Base-by-base conservation (phyloP, 2,113 vertebrate species). In the Arvicanthis niloticus region DNA sequence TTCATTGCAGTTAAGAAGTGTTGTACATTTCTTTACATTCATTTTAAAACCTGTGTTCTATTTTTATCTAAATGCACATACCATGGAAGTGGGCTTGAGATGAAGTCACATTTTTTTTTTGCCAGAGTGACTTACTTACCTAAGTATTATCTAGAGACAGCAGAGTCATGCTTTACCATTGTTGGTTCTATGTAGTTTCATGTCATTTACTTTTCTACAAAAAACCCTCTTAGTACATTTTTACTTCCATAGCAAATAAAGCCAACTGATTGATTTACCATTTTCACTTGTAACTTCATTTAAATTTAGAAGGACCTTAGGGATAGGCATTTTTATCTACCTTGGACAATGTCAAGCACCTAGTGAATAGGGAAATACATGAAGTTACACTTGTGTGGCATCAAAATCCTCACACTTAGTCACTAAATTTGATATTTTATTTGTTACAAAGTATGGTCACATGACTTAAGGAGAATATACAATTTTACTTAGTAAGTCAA, bases 171-270 rank as follows among this genome's bases (percentile, higher is more conserved):
- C 29, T 45, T 94, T 24, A 91, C 7, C 40, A 40, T 3, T n/a
- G 72, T 96, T 95, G 95, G 70, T 67, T 94, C 56, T 24, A 81
- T 72, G 81, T 94, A 80, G 17, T 22, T 3, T 87, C 31, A 88
- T 22, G 81, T 10, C 16, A 80, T 3, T 56, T 87, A 76, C 40
- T 88, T 45, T n/a, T 88, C 90, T 95, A 45, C 12, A 86, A 77
- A 1, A 88, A 85, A 0, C 0, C 5, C 29, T 75, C n/a, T 88
- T 62, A 45, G 21, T 42, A 21, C 8, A 53, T 96, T 93, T 93
- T 82, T 24, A 45, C 45, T 75, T 77, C 62, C 48, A 26, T 40
- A 73, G 1, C 5, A 92, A 68, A 92, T 70, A 81, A 89, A 82
- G 88, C 58, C 58, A 88, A 80, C 42, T 81, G 60, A 93, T 4